These are phyloP conservation scores for Psococerastis gibbosa DNA, from an alignment of 2,888 invertebrate species.

Conservation along the genomic window DNA sequence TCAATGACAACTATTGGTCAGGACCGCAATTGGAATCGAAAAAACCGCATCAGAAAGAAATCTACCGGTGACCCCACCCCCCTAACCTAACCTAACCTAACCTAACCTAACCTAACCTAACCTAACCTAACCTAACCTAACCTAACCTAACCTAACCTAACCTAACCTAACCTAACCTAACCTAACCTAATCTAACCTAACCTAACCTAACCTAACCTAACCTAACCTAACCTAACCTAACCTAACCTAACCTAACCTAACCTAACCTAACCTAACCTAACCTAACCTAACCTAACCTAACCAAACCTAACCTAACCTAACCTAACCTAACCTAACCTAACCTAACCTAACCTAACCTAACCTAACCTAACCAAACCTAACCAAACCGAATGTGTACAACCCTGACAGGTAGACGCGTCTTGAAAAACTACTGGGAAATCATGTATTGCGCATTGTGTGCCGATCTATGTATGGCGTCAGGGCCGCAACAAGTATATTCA, in stretches of 20 bases:
- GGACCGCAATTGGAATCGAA: no score
- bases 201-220: constrained; percentile 13
- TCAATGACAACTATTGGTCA: no score
- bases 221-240: constrained; percentile 10
- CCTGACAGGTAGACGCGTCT: no score
- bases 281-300: constrained; percentile 1
- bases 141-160: constrained; percentile 15
- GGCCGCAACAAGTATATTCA: no score
- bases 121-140: constrained; percentile 12
- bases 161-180: constrained; percentile 14
- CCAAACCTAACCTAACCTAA: constrained; percentile 1
- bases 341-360: neutral
- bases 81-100: constrained; percentile 11
- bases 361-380: no score
- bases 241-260: constrained; percentile 1
- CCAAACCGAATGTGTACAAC: no score
- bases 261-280: constrained; percentile 1
- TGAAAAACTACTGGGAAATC: no score
- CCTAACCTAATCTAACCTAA: constrained; percentile 14
- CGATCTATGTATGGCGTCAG: no score
- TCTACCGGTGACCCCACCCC: no score
- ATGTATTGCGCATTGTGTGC: no score
- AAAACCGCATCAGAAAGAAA: no score
- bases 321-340: constrained; percentile 1
- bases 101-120: constrained; percentile 15